These are phyloP conservation scores for Sarcophaga rosellei DNA, from an alignment of 2,888 invertebrate species.

Conservation along the genomic window DNA sequence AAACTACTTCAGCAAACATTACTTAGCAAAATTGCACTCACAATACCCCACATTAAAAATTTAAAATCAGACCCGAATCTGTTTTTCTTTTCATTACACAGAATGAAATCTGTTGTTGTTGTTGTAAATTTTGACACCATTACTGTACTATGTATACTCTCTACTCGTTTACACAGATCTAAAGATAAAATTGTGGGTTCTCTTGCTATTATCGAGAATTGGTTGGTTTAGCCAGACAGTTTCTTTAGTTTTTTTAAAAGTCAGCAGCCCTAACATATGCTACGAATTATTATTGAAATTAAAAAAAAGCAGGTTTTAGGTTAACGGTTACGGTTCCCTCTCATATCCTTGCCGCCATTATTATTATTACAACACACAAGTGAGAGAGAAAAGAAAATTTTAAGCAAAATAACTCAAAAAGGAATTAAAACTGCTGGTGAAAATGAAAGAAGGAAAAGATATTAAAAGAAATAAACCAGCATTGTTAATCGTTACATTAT, in stretches of 20 bases:
- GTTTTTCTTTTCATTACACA: conserved; percentile 14
- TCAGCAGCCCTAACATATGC: conserved; percentile 4
- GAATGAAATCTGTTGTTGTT: background rate
- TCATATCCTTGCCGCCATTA: background rate
- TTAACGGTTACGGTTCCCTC: background rate
- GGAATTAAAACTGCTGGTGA: background rate
- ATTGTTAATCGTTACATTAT: no score
- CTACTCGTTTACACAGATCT: conserved; percentile 26
- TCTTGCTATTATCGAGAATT: background rate
- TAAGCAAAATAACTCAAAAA: no score
- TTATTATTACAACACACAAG: no score
- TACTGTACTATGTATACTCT: no score
- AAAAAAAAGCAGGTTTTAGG: background rate
- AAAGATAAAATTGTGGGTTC: conserved; percentile 32
- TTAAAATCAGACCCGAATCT: conserved; percentile 6
- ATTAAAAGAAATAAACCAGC: background rate
- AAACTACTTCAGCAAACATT: conserved; percentile 44
- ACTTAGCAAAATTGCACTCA: conserved; percentile 38
- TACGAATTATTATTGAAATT: conserved; percentile 17
- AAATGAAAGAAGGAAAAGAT: background rate
- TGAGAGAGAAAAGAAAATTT: no score
- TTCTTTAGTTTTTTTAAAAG: background rate
- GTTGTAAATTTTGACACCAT: no score
- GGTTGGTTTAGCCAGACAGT: background rate
- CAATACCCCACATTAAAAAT: conserved; percentile 20